Conservation (phyloP, 1,140 invertebrate species). For the Plutomurus gul region DNA sequence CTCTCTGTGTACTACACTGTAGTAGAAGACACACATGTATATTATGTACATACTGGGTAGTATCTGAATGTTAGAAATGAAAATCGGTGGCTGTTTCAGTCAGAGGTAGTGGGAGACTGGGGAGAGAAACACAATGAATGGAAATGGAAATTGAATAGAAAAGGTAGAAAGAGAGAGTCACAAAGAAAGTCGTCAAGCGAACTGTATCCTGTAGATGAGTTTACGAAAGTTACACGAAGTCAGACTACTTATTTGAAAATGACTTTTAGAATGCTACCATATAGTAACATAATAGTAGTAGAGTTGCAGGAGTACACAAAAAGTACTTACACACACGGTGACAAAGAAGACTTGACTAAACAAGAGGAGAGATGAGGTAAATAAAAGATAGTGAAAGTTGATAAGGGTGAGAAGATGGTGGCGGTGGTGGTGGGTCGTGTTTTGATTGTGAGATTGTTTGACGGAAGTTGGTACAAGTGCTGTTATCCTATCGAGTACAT, state of each 20-base stretch:
- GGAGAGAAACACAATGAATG: not conserved
- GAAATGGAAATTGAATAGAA: slow-evolving; percentile 8
- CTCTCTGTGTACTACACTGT: too few relatives aligned
- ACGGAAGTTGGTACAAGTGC: too few relatives aligned
- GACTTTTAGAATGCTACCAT: too few relatives aligned
- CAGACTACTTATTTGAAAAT: not conserved
- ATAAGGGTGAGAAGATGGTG: not conserved
- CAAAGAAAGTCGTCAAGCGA: slow-evolving; percentile 2
- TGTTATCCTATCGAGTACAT: too few relatives aligned
- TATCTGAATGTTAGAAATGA: too few relatives aligned
- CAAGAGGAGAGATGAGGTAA: not conserved
- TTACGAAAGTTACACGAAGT: not conserved
- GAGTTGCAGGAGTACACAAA: too few relatives aligned
- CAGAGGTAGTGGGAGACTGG: not conserved
- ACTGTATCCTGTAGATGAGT: not conserved
- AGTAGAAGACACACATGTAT: too few relatives aligned
- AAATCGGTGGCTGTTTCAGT: not conserved
- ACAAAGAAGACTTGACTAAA: too few relatives aligned
- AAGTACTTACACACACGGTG: too few relatives aligned
- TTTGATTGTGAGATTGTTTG: not conserved
- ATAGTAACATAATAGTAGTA: not conserved
- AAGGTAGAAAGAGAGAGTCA: not conserved
- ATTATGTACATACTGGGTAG: too few relatives aligned
- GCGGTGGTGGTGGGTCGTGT: not conserved
- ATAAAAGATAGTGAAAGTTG: not conserved